Evolutionary conservation across 2,888 invertebrate genomes (phyloP).

Genomic region (Danaus chrysippus): DNA sequence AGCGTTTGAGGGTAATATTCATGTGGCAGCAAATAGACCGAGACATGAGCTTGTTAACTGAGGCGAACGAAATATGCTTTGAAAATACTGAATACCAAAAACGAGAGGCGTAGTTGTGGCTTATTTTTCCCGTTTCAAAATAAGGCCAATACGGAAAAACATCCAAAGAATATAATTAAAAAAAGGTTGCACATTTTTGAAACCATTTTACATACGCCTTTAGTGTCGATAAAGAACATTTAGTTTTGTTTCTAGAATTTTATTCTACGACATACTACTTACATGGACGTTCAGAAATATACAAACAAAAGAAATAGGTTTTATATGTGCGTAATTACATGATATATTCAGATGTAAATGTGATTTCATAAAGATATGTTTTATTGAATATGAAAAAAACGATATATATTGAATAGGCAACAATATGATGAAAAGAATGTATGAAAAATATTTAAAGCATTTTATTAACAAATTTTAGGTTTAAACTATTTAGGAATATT

Average conservation of each 20-base stretch:
- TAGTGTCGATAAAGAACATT: neutral
- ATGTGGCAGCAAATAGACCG: conserved; percentile 13
- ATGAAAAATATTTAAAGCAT: too few species aligned
- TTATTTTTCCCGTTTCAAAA: neutral
- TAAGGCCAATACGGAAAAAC: neutral
- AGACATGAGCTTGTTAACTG: conserved; percentile 15
- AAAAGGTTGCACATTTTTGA: neutral
- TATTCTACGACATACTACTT: neutral
- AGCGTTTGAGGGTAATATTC: conserved; percentile 10
- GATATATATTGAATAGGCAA: too few species aligned
- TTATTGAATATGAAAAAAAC: too few species aligned
- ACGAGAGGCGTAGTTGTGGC: conserved; percentile 2
- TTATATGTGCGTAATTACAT: too few species aligned
- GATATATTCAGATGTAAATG: too few species aligned
- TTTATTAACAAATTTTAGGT: too few species aligned
- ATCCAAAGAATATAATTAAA: neutral
- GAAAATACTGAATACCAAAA: conserved; percentile 24
- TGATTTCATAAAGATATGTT: too few species aligned
- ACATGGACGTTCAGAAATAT: neutral
- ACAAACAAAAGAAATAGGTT: too few species aligned
- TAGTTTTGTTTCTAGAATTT: neutral
- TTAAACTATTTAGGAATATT: too few species aligned
- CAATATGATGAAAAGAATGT: too few species aligned
- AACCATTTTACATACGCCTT: neutral
- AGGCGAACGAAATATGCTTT: conserved; percentile 18